phyloP scores from a whole-genome alignment of 2,113 vertebrate genomes.

The Noctilio leporinus region DNA sequence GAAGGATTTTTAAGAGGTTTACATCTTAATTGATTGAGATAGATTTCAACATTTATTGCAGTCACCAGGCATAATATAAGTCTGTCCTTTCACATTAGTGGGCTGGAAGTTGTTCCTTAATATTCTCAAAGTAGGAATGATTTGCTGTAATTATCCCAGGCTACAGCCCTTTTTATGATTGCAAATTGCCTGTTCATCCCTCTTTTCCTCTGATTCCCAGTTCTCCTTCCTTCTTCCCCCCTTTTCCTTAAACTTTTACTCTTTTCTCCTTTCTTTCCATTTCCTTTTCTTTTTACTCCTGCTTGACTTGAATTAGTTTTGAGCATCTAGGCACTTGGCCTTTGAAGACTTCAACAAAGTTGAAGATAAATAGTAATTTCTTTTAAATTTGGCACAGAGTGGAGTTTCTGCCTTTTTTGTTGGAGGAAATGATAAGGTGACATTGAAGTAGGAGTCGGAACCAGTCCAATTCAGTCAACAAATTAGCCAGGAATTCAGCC shows the following conservation, averaged over 20 bases:
- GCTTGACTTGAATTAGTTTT: neutral
- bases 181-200: neutral
- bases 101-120: neutral
- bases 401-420: neutral
- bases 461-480: neutral
- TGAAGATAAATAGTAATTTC: neutral
- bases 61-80: neutral
- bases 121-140: neutral
- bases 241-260: neutral
- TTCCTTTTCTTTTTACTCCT: neutral
- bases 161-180: neutral
- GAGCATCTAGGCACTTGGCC: neutral
- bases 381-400: neutral
- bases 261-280: neutral
- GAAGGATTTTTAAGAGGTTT: neutral
- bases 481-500: neutral
- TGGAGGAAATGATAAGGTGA: constrained; percentile 12
- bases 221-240: neutral
- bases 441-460: neutral
- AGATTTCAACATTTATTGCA: neutral
- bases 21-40: neutral
- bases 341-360: neutral
- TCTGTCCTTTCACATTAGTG: neutral
- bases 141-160: neutral
- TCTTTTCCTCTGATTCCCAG: neutral